Conservation (phyloP, 92 coral and sea anemone species). For the Porites lobata region DNA sequence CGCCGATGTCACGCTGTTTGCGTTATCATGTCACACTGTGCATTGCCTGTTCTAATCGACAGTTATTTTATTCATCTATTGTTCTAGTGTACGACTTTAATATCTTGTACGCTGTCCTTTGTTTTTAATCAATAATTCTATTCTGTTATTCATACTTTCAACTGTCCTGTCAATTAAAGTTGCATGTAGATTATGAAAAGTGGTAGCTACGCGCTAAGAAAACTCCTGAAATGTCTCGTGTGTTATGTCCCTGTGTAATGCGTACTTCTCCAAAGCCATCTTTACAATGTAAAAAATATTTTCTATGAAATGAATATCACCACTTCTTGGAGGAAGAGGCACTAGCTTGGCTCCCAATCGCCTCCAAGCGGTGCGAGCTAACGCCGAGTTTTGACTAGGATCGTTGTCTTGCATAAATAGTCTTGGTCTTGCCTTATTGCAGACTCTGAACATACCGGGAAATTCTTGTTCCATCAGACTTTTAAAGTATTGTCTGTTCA, state of each 20-base stretch:
- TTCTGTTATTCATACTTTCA: slow-evolving; percentile 3
- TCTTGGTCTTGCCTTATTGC: neutral
- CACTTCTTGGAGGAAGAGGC: neutral
- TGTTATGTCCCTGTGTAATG: neutral
- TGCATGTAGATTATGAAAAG: neutral
- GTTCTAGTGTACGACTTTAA: neutral
- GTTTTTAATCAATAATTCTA: neutral
- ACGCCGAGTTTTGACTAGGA: slow-evolving; percentile 5
- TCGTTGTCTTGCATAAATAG: neutral
- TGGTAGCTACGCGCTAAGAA: neutral
- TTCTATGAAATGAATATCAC: neutral
- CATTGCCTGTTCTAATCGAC: no score
- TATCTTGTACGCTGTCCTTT: slow-evolving; percentile 2
- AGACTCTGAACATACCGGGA: neutral
- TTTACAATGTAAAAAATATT: neutral
- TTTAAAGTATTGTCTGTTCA: neutral
- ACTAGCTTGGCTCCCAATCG: neutral
- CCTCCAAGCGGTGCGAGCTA: neutral
- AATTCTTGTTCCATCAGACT: neutral
- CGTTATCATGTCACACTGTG: no score
- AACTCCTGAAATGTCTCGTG: neutral
- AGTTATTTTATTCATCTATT: no score
- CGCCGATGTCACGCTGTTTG: no score
- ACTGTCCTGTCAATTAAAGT: neutral
- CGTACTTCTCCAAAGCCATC: no score